Evolutionary conservation across 2,888 invertebrate species (phyloP).

Genomic region (Lysandra coridon): DNA sequence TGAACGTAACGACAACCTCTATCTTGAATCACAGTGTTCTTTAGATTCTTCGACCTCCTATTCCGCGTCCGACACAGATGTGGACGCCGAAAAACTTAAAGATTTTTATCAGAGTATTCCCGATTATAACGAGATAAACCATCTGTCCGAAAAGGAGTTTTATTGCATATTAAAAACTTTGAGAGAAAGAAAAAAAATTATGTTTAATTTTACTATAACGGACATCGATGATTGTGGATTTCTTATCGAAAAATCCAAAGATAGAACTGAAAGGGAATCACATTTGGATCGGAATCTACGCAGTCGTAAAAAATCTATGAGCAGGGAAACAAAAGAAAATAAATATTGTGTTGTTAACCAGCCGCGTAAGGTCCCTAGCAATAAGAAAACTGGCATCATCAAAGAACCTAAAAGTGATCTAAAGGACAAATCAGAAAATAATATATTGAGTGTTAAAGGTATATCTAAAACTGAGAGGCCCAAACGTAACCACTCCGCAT

Average conservation of each 20-base stretch:
- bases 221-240: slow-evolving; percentile 54
- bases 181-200: slow-evolving; percentile 82
- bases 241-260: slow-evolving; percentile 30
- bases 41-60: slow-evolving; percentile 61
- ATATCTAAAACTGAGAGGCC: slow-evolving; percentile 53
- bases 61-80: slow-evolving; percentile 57
- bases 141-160: slow-evolving; percentile 87
- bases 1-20: slow-evolving; percentile 77
- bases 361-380: slow-evolving; percentile 4
- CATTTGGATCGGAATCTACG: not conserved
- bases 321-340: not conserved
- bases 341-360: not conserved
- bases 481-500: slow-evolving; percentile 69
- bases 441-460: slow-evolving; percentile 49
- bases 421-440: slow-evolving; percentile 45
- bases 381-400: slow-evolving; percentile 41
- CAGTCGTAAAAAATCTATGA: not conserved
- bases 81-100: slow-evolving; percentile 81
- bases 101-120: slow-evolving; percentile 90
- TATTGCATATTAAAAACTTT: slow-evolving; percentile 85
- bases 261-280: not conserved
- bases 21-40: slow-evolving; percentile 59
- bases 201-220: slow-evolving; percentile 63
- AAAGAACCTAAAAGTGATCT: slow-evolving; percentile 28
- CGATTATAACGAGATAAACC: slow-evolving; percentile 88